A percentile compares a stretch with the other conserved stretches of the same genome.
Conservation (phyloP, 2,888 invertebrate genomes). For the Xanthia icteritia region DNA sequence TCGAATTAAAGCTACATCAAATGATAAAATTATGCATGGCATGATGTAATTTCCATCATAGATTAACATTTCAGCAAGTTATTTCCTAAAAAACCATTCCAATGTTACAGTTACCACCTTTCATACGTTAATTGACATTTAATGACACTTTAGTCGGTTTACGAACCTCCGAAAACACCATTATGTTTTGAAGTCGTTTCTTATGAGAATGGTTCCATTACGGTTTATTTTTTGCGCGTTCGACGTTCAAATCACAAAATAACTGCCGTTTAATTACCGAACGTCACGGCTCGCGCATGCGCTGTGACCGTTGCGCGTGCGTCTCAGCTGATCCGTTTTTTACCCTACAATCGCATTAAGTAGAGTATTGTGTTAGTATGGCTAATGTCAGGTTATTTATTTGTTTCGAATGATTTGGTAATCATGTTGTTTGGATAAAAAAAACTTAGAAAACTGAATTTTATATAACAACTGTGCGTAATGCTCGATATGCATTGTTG, state of each 20-base stretch:
- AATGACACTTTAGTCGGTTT: conserved; percentile 17
- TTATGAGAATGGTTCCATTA: conserved; percentile 38
- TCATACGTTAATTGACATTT: conserved; percentile 20
- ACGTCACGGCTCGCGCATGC: conserved; percentile 77
- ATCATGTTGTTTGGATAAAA: neutral
- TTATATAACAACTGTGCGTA: conserved; percentile 22
- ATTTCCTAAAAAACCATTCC: neutral
- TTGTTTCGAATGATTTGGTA: conserved; percentile 29
- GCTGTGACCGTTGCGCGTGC: conserved; percentile 74
- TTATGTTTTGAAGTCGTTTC: conserved; percentile 20
- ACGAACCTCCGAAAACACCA: conserved; percentile 11
- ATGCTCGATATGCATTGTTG: conserved; percentile 26
- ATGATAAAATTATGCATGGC: neutral
- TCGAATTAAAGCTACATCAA: neutral
- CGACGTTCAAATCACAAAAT: conserved; percentile 57
- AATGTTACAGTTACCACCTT: conserved; percentile 6
- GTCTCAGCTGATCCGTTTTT: conserved; percentile 76
- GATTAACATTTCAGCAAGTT: neutral
- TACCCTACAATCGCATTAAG: conserved; percentile 52
- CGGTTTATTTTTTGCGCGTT: conserved; percentile 67
- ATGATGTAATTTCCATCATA: neutral
- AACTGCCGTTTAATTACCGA: conserved; percentile 67
- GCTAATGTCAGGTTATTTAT: conserved; percentile 41
- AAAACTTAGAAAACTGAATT: neutral
- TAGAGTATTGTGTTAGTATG: conserved; percentile 63